Evolutionary conservation across 2,888 invertebrate genomes (phyloP).

Genomic region (Plemyria rubiginata): DNA sequence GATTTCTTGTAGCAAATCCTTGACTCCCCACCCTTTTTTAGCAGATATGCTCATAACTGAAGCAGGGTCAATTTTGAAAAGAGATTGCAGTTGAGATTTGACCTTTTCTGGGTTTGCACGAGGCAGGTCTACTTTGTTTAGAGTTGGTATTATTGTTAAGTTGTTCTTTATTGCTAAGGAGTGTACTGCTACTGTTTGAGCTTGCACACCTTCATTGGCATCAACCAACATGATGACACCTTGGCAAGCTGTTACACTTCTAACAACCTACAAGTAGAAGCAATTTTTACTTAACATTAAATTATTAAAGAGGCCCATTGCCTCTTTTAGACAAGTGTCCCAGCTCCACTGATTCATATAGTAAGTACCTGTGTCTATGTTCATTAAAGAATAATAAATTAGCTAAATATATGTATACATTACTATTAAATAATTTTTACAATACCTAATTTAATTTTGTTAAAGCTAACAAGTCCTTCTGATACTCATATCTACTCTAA

Average conservation of each 20-base stretch:
- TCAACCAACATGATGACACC: constrained; percentile 97
- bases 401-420: no score
- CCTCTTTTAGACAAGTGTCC: no score
- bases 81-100: constrained; percentile 89
- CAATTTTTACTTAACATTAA: not conserved
- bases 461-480: no score
- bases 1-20: constrained; percentile 90
- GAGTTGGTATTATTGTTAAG: constrained; percentile 93
- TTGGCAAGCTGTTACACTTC: constrained; percentile 96
- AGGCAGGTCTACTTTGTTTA: constrained; percentile 98
- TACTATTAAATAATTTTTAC: no score
- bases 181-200: constrained; percentile 99
- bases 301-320: not conserved
- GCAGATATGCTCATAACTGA: constrained; percentile 95
- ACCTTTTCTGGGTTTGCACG: constrained; percentile 94
- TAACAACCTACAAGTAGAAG: constrained; percentile 84
- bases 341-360: no score
- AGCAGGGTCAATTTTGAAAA: constrained; percentile 92
- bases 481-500: no score
- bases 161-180: constrained; percentile 94
- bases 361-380: no score
- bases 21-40: constrained; percentile 94
- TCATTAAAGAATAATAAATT: no score
- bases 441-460: no score
- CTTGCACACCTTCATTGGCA: constrained; percentile 98